These are phyloP conservation scores for Pedetes capensis DNA, from an alignment of 2,113 vertebrate species.

Conservation along the genomic window DNA sequence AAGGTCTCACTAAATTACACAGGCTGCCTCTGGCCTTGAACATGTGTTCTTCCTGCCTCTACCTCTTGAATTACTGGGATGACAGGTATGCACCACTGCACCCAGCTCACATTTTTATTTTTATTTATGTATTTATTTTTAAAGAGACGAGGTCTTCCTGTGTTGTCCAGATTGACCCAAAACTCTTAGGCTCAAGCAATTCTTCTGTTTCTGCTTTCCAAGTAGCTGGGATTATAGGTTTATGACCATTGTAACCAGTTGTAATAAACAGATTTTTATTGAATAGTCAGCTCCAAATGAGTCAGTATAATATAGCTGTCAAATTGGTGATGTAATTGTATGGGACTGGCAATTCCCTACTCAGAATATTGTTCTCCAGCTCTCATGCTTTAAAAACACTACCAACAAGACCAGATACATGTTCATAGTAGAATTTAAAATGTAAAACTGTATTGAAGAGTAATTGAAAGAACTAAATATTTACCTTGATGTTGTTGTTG, in stretches of 20 bases:
- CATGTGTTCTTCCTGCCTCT: too few species aligned
- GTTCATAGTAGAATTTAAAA: constrained; percentile 1
- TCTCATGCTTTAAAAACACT: neutral
- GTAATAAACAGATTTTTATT: neutral
- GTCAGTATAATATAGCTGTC: neutral
- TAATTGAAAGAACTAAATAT: neutral
- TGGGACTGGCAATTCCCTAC: neutral
- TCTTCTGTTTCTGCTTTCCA: neutral
- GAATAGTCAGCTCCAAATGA: neutral
- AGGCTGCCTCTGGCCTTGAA: too few species aligned
- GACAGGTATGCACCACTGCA: too few species aligned
- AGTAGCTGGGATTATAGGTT: neutral
- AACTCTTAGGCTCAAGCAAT: neutral
- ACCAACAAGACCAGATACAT: neutral
- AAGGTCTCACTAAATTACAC: too few species aligned
- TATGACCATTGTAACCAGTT: neutral
- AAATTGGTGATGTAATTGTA: neutral
- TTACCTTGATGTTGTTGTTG: too few species aligned
- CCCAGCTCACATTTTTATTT: too few species aligned
- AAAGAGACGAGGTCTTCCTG: neutral
- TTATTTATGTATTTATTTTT: too few species aligned
- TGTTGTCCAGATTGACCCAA: neutral
- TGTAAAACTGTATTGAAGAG: neutral
- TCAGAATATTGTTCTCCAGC: neutral
- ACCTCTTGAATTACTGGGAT: too few species aligned